A percentile compares a stretch with the other conserved stretches of the same genome.
phyloP scores from a whole-genome alignment of 2,888 invertebrate species.

The Tortrix viridana region DNA sequence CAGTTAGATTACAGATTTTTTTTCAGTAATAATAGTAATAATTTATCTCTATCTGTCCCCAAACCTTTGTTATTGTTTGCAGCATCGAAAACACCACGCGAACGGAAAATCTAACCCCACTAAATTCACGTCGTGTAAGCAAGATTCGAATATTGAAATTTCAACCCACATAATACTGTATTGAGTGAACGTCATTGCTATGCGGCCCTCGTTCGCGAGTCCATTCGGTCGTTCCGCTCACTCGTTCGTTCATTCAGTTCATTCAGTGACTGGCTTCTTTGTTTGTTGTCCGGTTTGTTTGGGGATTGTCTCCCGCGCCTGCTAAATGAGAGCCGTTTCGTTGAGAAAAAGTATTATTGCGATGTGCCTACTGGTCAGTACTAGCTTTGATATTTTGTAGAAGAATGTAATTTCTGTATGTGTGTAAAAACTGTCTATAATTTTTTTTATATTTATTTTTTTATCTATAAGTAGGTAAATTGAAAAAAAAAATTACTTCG shows the following conservation, averaged over 20 bases:
- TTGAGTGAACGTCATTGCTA: constrained; percentile 22
- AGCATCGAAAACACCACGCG: not conserved
- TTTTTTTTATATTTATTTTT: too few species aligned
- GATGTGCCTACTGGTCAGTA: not conserved
- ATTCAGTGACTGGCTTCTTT: constrained; percentile 19
- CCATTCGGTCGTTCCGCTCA: constrained; percentile 25
- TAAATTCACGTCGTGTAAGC: constrained; percentile 30
- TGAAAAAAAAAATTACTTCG: too few species aligned
- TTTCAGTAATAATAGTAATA: too few species aligned
- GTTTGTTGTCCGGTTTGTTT: constrained; percentile 27
- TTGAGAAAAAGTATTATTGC: constrained; percentile 13
- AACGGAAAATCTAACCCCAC: constrained; percentile 11
- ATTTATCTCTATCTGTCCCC: too few species aligned
- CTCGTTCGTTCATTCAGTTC: constrained; percentile 19
- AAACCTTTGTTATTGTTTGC: not conserved
- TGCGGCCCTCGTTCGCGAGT: constrained; percentile 24
- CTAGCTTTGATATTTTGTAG: too few species aligned
- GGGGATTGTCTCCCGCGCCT: constrained; percentile 29
- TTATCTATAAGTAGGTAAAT: too few species aligned
- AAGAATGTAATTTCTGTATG: too few species aligned
- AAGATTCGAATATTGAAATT: constrained; percentile 33
- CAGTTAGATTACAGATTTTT: too few species aligned
- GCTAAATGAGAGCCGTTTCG: constrained; percentile 22
- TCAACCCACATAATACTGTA: constrained; percentile 26
- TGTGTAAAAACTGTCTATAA: too few species aligned